Conservation (phyloP, 2,113 vertebrate species). For the Chamaea fasciata region DNA sequence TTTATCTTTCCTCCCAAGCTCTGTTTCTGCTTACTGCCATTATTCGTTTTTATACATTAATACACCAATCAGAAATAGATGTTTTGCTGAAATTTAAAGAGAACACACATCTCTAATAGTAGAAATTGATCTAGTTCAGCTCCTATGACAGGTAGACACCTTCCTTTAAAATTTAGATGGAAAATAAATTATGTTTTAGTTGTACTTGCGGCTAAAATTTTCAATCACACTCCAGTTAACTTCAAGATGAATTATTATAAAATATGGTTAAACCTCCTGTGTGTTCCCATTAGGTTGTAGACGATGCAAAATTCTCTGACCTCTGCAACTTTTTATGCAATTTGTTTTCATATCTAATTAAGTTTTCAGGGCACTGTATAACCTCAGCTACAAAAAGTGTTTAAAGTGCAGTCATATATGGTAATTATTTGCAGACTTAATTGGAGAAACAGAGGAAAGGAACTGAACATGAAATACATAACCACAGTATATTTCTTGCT, state of each 20-base stretch:
- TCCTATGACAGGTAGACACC: neutral
- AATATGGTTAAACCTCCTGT: neutral
- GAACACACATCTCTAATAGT: rapidly evolving
- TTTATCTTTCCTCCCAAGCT: neutral
- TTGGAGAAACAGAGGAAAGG: neutral
- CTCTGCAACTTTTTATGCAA: neutral
- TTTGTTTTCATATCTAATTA: neutral
- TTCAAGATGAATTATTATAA: neutral
- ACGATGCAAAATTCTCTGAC: neutral
- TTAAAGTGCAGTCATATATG: neutral
- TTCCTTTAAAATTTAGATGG: neutral
- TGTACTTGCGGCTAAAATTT: neutral
- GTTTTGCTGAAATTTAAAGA: neutral
- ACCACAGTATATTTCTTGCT: neutral
- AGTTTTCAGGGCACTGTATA: neutral
- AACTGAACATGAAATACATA: neutral
- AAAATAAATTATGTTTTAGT: neutral
- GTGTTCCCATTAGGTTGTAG: neutral
- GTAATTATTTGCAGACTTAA: neutral
- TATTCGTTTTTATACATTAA: neutral
- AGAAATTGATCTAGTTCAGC: neutral
- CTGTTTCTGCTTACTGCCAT: neutral
- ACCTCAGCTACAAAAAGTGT: neutral
- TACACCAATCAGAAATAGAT: neutral
- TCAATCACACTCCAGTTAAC: neutral